A percentile compares a stretch with the other conserved stretches of the same genome.
Conservation (phyloP, 2,888 invertebrate genomes). For the Heteromyza rotundicornis region DNA sequence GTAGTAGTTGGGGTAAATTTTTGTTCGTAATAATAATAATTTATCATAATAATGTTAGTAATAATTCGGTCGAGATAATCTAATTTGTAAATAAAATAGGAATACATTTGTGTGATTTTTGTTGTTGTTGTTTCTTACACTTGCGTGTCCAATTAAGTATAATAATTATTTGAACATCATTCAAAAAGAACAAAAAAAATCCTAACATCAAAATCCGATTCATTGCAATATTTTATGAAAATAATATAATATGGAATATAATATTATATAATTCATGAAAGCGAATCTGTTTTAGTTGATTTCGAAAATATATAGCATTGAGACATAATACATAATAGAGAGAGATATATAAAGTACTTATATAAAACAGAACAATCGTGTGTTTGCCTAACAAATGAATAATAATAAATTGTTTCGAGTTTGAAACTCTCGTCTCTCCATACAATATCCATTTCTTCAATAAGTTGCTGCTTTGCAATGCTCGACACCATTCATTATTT, state of each 20-base stretch:
- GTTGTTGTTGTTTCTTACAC: conserved; percentile 20
- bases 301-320: not conserved
- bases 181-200: no score
- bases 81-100: conserved; percentile 10
- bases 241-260: conserved; percentile 24
- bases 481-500: no score
- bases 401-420: no score
- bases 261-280: conserved; percentile 1
- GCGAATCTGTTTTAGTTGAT: conserved; percentile 5
- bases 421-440: no score
- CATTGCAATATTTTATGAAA: no score
- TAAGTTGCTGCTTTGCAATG: no score
- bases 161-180: no score
- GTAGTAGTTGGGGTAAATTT: no score
- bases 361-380: not conserved
- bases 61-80: conserved; percentile 9
- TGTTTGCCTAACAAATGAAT: not conserved
- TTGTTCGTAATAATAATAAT: not conserved
- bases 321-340: not conserved
- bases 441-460: no score
- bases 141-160: not conserved
- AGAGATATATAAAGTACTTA: not conserved
- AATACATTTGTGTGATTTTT: conserved; percentile 26
- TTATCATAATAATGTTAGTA: not conserved
- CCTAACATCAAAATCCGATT: no score